A percentile compares a stretch with the other conserved stretches of the same genome.
These are phyloP conservation scores for Desoria tigrina DNA, from an alignment of 2,888 invertebrate species.

Conservation along the genomic window DNA sequence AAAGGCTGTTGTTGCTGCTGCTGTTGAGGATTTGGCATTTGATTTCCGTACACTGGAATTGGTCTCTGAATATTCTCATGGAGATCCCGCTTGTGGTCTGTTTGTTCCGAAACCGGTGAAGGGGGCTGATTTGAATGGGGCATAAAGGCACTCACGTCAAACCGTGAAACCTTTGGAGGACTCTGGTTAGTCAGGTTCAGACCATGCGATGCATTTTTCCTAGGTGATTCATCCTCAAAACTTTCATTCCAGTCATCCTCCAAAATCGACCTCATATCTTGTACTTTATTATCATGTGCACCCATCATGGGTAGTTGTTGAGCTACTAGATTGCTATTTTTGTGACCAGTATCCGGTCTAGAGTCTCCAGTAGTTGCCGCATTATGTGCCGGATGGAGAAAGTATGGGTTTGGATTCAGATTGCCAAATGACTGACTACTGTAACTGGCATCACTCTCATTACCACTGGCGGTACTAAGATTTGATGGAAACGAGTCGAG, in stretches of 20 bases:
- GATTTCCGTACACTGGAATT: conserved; percentile 15
- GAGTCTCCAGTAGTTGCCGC: not conserved
- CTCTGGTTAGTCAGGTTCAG: conserved; percentile 34
- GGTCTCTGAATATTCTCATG: conserved; percentile 9
- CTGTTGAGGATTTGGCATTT: conserved; percentile 10
- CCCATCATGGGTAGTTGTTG: not conserved
- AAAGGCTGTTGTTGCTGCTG: conserved; percentile 32
- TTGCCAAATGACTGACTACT: not conserved
- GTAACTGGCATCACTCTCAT: not conserved
- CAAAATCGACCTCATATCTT: conserved; percentile 52
- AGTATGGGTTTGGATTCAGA: not conserved
- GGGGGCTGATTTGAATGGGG: conserved; percentile 15
- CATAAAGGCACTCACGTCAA: conserved; percentile 52
- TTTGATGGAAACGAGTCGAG: not conserved
- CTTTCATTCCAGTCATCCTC: conserved; percentile 53
- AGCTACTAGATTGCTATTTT: not conserved
- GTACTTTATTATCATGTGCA: conserved; percentile 20
- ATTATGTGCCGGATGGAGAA: not conserved
- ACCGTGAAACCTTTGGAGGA: conserved; percentile 51
- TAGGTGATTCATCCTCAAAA: conserved; percentile 45
- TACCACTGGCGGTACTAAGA: not conserved
- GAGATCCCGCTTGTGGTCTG: too few species aligned
- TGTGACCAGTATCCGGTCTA: not conserved
- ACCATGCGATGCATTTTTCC: conserved; percentile 1
- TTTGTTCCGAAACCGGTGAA: not conserved